Percentiles rank a stretch among this genome's conserved stretches.
phyloP scores from a whole-genome alignment of 2,797 vertebrate species.

The Chrosomus eos region DNA sequence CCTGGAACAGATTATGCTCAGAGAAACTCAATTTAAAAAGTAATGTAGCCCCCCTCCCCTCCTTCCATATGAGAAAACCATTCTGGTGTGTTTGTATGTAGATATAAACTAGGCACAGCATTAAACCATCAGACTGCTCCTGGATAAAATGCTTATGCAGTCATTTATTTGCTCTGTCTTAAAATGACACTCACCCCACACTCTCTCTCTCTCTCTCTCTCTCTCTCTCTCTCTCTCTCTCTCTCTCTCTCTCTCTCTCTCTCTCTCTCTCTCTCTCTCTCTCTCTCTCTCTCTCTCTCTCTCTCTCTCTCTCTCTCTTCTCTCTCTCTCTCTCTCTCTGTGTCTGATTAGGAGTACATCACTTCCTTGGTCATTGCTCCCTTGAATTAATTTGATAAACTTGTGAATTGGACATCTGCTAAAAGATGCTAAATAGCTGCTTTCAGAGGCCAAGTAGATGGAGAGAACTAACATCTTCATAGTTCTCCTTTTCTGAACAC shows the following conservation, averaged over 20 bases:
- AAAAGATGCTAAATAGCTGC: slow-evolving; percentile 58
- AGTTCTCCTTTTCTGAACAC: slow-evolving; percentile 66
- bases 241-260: neutral
- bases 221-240: neutral
- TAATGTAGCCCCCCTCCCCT: slow-evolving; percentile 63
- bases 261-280: slow-evolving; percentile 1
- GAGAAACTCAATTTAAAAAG: slow-evolving; percentile 80
- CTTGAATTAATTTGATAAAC: slow-evolving; percentile 46
- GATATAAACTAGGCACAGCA: slow-evolving; percentile 74
- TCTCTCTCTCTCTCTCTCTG: slow-evolving; percentile 13
- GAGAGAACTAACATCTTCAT: slow-evolving; percentile 68
- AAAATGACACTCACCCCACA: slow-evolving; percentile 42
- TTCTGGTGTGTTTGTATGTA: slow-evolving; percentile 76
- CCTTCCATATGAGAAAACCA: slow-evolving; percentile 67
- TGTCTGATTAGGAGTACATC: slow-evolving; percentile 41
- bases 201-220: slow-evolving; percentile 22
- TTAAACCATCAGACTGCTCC: slow-evolving; percentile 58
- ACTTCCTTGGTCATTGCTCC: slow-evolving; percentile 48
- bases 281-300: slow-evolving; percentile 1
- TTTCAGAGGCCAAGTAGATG: slow-evolving; percentile 70
- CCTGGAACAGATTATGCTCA: slow-evolving; percentile 78
- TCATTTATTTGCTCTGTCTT: slow-evolving; percentile 35
- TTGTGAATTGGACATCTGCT: slow-evolving; percentile 51
- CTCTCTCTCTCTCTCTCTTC: slow-evolving; percentile 31
- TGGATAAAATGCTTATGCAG: slow-evolving; percentile 56